These are phyloP conservation scores for Ptychobarbus kaznakovi DNA, from an alignment of 2,797 vertebrate species.

Conservation along the genomic window DNA sequence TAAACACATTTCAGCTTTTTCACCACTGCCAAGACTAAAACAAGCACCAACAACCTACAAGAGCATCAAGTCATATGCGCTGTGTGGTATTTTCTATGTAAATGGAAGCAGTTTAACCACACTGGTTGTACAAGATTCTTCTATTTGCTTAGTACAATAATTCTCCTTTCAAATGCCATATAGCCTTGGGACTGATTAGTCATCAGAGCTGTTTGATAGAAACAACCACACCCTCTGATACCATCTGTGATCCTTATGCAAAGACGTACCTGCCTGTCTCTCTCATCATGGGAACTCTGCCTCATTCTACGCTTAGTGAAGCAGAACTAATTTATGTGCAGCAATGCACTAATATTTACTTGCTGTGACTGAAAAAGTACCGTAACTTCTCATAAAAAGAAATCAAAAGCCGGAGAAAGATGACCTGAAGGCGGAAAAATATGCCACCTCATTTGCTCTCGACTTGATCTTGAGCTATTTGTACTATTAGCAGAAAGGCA, in stretches of 20 bases:
- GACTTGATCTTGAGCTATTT: conserved; percentile 15
- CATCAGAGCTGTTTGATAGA: conserved; percentile 64
- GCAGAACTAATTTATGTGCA: neutral
- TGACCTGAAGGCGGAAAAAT: neutral
- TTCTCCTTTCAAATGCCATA: conserved; percentile 58
- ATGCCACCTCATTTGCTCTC: neutral
- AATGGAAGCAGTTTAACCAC: conserved; percentile 19
- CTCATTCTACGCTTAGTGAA: conserved; percentile 10
- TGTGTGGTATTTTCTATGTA: conserved; percentile 9
- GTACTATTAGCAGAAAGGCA: conserved; percentile 32
- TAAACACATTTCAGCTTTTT: neutral
- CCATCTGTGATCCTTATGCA: conserved; percentile 58
- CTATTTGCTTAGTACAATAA: conserved; percentile 59
- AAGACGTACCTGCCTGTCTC: conserved; percentile 51
- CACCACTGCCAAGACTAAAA: conserved; percentile 14
- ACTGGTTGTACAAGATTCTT: conserved; percentile 64
- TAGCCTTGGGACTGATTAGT: conserved; percentile 62
- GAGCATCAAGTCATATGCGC: conserved; percentile 12
- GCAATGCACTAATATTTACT: conserved; percentile 4
- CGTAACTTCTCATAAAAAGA: neutral
- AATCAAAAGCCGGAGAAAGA: neutral
- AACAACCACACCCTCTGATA: conserved; percentile 63
- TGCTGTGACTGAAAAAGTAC: neutral
- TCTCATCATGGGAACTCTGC: conserved; percentile 55
- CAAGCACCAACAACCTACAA: neutral